Evolutionary conservation across 1,140 invertebrate species (phyloP).

Genomic region (Lepidostoma basale): DNA sequence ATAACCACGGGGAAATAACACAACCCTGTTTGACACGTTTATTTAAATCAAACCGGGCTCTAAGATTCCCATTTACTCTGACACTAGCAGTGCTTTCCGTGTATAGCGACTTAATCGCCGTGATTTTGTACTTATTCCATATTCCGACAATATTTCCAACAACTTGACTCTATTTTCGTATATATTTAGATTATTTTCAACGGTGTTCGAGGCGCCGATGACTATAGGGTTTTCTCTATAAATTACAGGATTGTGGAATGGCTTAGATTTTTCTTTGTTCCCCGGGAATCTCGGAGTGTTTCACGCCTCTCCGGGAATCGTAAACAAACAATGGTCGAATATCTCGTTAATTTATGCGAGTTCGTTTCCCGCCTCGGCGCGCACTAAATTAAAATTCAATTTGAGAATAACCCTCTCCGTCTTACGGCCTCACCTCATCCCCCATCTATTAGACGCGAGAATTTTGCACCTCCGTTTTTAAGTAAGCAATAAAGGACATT

Average conservation of each 20-base stretch:
- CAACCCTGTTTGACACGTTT: no score
- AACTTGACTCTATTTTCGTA: no score
- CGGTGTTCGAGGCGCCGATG: no score
- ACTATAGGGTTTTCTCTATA: no score
- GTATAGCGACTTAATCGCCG: no score
- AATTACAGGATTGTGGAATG: constrained; percentile 1
- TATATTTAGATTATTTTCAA: no score
- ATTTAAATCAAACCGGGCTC: no score
- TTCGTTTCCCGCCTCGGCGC: constrained; percentile 25
- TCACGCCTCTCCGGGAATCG: constrained; percentile 20
- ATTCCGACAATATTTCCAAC: no score
- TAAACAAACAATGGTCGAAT: constrained; percentile 32
- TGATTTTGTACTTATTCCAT: no score
- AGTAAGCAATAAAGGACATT: not conserved
- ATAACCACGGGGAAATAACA: no score
- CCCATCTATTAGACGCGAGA: not conserved
- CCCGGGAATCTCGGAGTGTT: constrained; percentile 9
- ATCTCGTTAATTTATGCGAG: constrained; percentile 26
- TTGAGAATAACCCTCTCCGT: constrained; percentile 14
- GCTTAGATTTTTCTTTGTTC: constrained; percentile 15
- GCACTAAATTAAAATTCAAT: constrained; percentile 31
- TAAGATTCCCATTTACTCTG: no score
- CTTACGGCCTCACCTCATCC: not conserved
- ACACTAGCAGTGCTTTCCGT: no score
- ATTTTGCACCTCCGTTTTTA: not conserved